Evolutionary conservation across 1,140 invertebrate species (phyloP), one percentile per base, ranked within the genome.

Genomic region (Drosophila melanica): DNA sequence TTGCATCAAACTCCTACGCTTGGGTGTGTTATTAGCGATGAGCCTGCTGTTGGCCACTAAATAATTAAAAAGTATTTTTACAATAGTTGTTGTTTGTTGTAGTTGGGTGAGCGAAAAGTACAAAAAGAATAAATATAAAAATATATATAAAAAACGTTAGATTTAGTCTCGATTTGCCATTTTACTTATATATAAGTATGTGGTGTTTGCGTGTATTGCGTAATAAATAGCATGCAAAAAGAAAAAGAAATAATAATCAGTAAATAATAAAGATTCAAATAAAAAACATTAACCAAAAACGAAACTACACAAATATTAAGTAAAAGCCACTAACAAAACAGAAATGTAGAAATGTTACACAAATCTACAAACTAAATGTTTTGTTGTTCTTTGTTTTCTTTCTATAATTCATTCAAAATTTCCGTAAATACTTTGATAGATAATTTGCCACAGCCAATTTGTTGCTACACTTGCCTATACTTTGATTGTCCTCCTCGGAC

Each of bases 1-100:
- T 86, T 81, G 81, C 79, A 78, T 87, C 79, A 89, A 84, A 81
- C 35, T 89, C 82, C 82, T 91, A 91, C 75, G 77, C 65, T 90
- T 90, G 66, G 78, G 64, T 89, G 86, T 78, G 73, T 68, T 91
- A 84, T 76, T 91, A 90, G 90, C 86, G 68, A 77, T 78, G 77
- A 90, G 82, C 86, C 86, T 91, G 73, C 45, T 66, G 72, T 78
- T 74, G 69, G 69, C 66, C 80, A 80, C 84, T 90, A 84, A 74
- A 84, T 79, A 65, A 55, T 76, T 54, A 70, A 81, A 69, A 35
- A 63, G 63, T 74, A 65, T 64, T 58, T 58, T 57, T 66, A 82
- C 66, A 71, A 89, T 79, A 77, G 30, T 58, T 62, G 44, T 66
- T 77, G 79, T 65, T 65, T 59, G 79, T 68, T 44, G 76, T 73